These are phyloP conservation scores for Chesias legatella DNA, from an alignment of 2,888 invertebrate species.

Conservation along the genomic window DNA sequence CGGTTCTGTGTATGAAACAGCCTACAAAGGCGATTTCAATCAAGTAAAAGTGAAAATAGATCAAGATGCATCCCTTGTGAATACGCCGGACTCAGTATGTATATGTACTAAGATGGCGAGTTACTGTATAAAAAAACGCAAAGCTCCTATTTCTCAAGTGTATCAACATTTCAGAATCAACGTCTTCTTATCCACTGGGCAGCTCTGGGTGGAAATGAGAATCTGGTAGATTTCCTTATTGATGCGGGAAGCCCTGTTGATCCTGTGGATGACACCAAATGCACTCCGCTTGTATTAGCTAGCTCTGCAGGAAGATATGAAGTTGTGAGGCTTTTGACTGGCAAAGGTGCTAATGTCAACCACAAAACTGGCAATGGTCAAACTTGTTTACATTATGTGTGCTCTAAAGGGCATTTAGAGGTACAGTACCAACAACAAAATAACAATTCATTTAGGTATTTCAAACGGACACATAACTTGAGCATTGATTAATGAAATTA, in stretches of 20 bases:
- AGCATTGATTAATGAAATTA: too few relatives aligned
- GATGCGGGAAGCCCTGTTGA: constrained; percentile 84
- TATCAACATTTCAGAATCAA: constrained; percentile 78
- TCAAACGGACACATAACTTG: too few relatives aligned
- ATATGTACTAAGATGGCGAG: background rate
- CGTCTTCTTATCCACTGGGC: constrained; percentile 90
- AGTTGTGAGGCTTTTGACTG: constrained; percentile 83
- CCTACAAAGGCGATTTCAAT: constrained; percentile 86
- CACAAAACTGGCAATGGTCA: constrained; percentile 87
- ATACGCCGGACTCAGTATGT: constrained; percentile 55
- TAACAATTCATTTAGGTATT: too few relatives aligned
- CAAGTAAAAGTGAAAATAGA: constrained; percentile 82
- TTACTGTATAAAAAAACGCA: too few relatives aligned
- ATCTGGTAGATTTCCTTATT: constrained; percentile 85
- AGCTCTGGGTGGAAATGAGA: constrained; percentile 87
- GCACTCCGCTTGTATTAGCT: constrained; percentile 90
- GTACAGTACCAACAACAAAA: constrained; percentile 60
- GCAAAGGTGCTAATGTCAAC: constrained; percentile 86
- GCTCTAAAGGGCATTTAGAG: constrained; percentile 89
- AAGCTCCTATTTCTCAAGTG: background rate
- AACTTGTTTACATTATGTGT: constrained; percentile 90
- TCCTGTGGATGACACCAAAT: constrained; percentile 86
- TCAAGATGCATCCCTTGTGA: constrained; percentile 61
- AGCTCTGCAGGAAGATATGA: constrained; percentile 87
- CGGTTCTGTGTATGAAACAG: constrained; percentile 82